A percentile compares a stretch with the other conserved stretches of the same genome.
Conservation (phyloP, 2,888 invertebrate genomes). For the Phaonia tiefii region DNA sequence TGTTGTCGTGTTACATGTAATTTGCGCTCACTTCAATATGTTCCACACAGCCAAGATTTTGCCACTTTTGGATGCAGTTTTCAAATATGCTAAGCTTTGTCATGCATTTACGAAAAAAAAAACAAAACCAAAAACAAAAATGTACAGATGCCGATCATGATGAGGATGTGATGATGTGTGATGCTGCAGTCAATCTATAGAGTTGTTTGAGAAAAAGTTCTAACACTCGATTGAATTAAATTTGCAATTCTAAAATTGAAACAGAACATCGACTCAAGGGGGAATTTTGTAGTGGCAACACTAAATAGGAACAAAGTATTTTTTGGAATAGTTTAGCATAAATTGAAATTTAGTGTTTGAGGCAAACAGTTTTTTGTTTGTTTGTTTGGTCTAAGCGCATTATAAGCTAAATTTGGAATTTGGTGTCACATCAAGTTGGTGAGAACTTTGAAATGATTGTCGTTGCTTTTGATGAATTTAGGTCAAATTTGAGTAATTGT, state of each 20-base stretch:
- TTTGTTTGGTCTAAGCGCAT: background rate
- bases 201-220: conserved; percentile 44
- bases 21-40: conserved; percentile 62
- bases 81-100: conserved; percentile 46
- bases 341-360: conserved; percentile 24
- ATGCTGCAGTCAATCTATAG: conserved; percentile 23
- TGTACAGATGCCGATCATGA: conserved; percentile 62
- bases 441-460: background rate
- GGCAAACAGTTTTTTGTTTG: conserved; percentile 16
- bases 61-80: conserved; percentile 36
- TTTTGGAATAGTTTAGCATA: conserved; percentile 37
- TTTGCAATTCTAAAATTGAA: conserved; percentile 64
- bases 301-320: conserved; percentile 12
- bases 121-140: too few relatives aligned
- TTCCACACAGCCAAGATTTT: conserved; percentile 33
- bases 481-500: background rate
- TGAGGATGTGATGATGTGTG: conserved; percentile 20
- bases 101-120: conserved; percentile 54
- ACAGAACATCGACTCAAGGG: background rate
- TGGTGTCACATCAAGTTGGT: conserved; percentile 1
- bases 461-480: too few relatives aligned
- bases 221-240: conserved; percentile 66
- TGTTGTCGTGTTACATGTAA: conserved; percentile 66
- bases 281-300: background rate
- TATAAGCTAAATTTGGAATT: conserved; percentile 2